phyloP scores from a whole-genome alignment of 1,140 invertebrate genomes.

The Megalonaias nervosa region DNA sequence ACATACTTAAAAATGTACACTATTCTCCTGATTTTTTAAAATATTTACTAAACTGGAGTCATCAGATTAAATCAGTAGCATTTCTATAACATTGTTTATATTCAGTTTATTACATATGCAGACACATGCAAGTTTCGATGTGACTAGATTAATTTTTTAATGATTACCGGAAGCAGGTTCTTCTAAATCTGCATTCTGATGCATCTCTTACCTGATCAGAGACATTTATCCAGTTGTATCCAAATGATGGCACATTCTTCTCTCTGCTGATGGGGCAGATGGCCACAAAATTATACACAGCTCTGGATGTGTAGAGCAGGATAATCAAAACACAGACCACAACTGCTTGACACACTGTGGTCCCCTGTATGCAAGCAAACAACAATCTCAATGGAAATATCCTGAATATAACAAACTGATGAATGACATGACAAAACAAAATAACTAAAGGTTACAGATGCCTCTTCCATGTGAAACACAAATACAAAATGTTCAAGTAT shows the following conservation, averaged over 20 bases:
- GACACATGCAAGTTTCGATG: too few relatives aligned
- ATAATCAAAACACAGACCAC: constrained; percentile 61
- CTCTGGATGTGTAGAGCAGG: constrained; percentile 65
- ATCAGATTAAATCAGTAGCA: too few relatives aligned
- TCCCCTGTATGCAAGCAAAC: constrained; percentile 56
- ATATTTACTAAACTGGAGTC: too few relatives aligned
- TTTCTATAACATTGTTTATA: too few relatives aligned
- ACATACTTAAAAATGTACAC: too few relatives aligned
- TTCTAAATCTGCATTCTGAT: not conserved
- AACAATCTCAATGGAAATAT: not conserved
- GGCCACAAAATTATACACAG: constrained; percentile 69
- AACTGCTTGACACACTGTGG: constrained; percentile 64
- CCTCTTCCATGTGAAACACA: not conserved
- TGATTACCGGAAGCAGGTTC: not conserved
- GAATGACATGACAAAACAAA: not conserved
- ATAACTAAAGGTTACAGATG: not conserved
- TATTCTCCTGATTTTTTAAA: too few relatives aligned
- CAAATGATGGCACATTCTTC: constrained; percentile 63
- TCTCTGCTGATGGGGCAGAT: constrained; percentile 43
- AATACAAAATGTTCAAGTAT: not conserved
- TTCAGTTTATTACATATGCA: too few relatives aligned
- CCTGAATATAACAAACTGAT: not conserved
- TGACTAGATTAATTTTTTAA: too few relatives aligned
- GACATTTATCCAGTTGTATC: constrained; percentile 71
- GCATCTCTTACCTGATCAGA: constrained; percentile 66